Evolutionary conservation across 1,140 invertebrate genomes (phyloP).

Genomic region (Philopotamus ludificatus): DNA sequence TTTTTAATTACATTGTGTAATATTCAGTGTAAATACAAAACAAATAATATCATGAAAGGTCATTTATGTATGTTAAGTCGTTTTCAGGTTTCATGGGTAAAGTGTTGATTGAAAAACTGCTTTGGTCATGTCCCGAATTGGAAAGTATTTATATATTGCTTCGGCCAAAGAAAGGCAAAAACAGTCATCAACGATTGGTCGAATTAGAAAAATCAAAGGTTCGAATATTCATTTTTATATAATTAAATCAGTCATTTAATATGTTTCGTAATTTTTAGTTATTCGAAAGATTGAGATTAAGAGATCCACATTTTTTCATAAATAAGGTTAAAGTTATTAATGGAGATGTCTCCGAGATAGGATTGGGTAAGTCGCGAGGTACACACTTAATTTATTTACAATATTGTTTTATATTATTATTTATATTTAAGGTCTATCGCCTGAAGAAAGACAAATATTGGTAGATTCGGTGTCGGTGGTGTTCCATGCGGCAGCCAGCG

Average conservation of each 20-base stretch:
- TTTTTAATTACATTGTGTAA: neutral
- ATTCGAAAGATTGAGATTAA: slow-evolving; percentile 58
- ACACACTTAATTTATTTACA: neutral
- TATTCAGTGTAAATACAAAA: neutral
- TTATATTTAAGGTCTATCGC: slow-evolving; percentile 30
- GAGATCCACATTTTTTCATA: slow-evolving; percentile 52
- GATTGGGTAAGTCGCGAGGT: slow-evolving; percentile 56
- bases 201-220: slow-evolving; percentile 37
- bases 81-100: slow-evolving; percentile 80
- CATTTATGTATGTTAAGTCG: slow-evolving; percentile 40
- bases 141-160: slow-evolving; percentile 73
- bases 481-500: slow-evolving; percentile 91
- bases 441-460: slow-evolving; percentile 60
- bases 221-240: neutral
- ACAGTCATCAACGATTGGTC: slow-evolving; percentile 55
- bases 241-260: neutral
- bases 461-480: slow-evolving; percentile 79
- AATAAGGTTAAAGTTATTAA: slow-evolving; percentile 74
- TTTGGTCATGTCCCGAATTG: slow-evolving; percentile 74
- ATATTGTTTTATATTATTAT: slow-evolving; percentile 4
- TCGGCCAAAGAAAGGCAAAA: slow-evolving; percentile 68
- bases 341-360: slow-evolving; percentile 72
- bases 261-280: slow-evolving; percentile 51
- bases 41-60: slow-evolving; percentile 16
- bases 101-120: slow-evolving; percentile 78